phyloP scores from a whole-genome alignment of 2,797 vertebrate species.

The Pantherophis alleghaniensis region DNA sequence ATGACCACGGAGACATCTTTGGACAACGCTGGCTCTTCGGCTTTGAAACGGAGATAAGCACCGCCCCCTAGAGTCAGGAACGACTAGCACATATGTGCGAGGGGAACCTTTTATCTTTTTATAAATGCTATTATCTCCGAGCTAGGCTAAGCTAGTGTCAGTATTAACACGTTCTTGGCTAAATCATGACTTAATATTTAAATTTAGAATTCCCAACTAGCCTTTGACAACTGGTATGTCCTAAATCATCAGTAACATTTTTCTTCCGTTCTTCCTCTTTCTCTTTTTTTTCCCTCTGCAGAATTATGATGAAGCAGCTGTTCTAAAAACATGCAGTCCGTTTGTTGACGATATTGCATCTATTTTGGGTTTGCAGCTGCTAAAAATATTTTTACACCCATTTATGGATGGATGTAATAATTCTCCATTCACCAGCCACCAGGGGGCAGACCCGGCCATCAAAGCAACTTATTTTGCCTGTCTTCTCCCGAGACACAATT shows the following conservation, averaged over 20 bases:
- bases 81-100: too few relatives aligned
- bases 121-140: not conserved
- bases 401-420: not conserved
- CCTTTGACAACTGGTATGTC: not conserved
- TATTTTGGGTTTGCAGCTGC: not conserved
- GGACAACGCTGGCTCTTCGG: too few relatives aligned
- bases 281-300: not conserved
- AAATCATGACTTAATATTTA: not conserved
- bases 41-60: too few relatives aligned
- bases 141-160: not conserved
- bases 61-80: too few relatives aligned
- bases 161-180: not conserved
- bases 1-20: too few relatives aligned
- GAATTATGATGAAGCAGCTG: not conserved
- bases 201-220: not conserved
- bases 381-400: not conserved
- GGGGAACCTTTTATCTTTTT: too few relatives aligned
- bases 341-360: not conserved
- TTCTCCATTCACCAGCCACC: not conserved
- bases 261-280: not conserved
- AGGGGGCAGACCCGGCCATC: not conserved
- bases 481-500: not conserved
- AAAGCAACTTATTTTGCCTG: not conserved
- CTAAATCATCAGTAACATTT: not conserved
- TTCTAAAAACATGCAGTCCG: not conserved